Conservation (phyloP, 1,140 invertebrate species). For the Scaptomyza graminum region DNA sequence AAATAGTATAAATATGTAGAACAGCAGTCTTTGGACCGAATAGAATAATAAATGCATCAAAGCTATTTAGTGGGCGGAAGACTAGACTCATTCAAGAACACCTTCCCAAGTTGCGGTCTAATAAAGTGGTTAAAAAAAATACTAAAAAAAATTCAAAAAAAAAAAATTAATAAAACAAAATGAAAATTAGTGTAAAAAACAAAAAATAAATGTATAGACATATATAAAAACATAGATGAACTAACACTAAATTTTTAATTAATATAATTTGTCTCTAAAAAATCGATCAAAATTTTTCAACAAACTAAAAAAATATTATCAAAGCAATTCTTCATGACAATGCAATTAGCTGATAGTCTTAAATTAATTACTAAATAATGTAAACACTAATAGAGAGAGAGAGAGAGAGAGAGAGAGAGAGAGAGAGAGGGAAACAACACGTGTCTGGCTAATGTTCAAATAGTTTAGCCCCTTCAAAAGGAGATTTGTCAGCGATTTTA, state of each 20-base stretch:
- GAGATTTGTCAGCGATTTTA: constrained; percentile 27
- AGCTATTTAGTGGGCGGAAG: not conserved
- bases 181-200: no score
- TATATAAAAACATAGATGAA: no score
- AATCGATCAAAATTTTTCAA: not conserved
- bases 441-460: not conserved
- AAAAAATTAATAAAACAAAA: no score
- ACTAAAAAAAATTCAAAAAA: no score
- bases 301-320: constrained; percentile 1
- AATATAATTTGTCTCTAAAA: not conserved
- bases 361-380: constrained; percentile 20
- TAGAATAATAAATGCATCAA: constrained; percentile 1
- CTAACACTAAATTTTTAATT: no score
- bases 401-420: not conserved
- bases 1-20: constrained; percentile 4
- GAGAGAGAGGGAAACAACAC: not conserved
- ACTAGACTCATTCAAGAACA: not conserved
- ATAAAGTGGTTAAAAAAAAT: no score
- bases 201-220: no score
- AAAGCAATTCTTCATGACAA: constrained; percentile 40
- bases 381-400: not conserved
- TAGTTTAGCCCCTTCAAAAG: not conserved
- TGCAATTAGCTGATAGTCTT: constrained; percentile 51
- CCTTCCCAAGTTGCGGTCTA: not conserved
- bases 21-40: constrained; percentile 7